Evolutionary conservation across 1,140 invertebrate genomes (phyloP), one percentile per base, ranked within the genome.

Genomic region (Leucophenga varia): DNA sequence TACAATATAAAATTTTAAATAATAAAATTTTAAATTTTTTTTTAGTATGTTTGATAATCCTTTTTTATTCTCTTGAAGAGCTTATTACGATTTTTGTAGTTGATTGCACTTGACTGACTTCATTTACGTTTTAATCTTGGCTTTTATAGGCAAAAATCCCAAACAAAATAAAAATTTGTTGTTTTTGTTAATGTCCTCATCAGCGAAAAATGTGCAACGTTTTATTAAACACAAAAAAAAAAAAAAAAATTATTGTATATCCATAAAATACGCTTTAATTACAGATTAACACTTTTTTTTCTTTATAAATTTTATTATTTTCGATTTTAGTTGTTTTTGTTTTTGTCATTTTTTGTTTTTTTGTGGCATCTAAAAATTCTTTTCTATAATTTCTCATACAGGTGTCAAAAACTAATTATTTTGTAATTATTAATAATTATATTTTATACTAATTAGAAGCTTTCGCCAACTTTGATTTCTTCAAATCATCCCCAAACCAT

Each of bases 181-280:
- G 5, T 10, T 5, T 25, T 25, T 25, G 22, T 25, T 25, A 32
- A 38, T 53, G 45, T 58, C 48, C 61, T 51, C 43, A 57, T 47
- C 39, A 38, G 12, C 19, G 43, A 53, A 55, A 49, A 55, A 59
- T 60, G 49, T 36, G 38, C 43, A 52, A 32, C 47, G 46, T 43
- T 51, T 49, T 21, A 56, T 43, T 46, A 36, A 37, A 52, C 46
- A 36, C 36, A 40, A 34, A 53, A 30, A 51, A 25, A 48, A 46
- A 54, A 20, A 39, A 40, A 37, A 42, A 41, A 55, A 43, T 47
- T 38, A 49, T 44, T 53, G 47, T 49, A 40, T 53, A 64, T 49
- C 43, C 45, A 60, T 61, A 52, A 54, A 59, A 60, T 55, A 54
- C 52, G 55, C 54, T 68, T 68, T 61, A 68, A 68, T 68, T 67